Conservation (phyloP, 2,113 vertebrate genomes). For the Gavia stellata region DNA sequence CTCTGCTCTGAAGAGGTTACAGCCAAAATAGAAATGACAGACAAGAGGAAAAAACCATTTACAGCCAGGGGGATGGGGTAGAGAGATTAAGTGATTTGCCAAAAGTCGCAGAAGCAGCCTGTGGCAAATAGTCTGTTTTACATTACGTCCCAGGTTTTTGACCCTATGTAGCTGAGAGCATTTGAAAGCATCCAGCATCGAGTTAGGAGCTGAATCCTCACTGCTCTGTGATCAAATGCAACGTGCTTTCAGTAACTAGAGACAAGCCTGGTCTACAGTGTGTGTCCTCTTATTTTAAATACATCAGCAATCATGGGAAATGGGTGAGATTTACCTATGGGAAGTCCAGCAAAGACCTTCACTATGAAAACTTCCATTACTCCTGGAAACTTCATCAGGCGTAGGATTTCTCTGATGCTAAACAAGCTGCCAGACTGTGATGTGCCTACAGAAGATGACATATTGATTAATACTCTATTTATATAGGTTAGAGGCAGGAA, state of each 20-base stretch:
- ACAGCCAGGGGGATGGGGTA: background rate
- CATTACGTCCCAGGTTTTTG: background rate
- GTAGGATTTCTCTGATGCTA: constrained; percentile 79
- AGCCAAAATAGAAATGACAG: background rate
- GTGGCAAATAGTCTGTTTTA: background rate
- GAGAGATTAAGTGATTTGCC: background rate
- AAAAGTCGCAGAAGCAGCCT: background rate
- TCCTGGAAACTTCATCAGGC: constrained; percentile 82
- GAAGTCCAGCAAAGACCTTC: constrained; percentile 84
- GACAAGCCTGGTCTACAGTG: background rate
- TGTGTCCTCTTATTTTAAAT: background rate
- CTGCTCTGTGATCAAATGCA: background rate
- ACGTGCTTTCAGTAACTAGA: background rate
- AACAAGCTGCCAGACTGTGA: constrained; percentile 73
- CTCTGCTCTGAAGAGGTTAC: background rate
- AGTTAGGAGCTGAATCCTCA: background rate
- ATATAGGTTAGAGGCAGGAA: background rate
- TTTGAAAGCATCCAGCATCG: background rate
- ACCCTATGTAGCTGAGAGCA: background rate
- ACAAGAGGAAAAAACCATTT: background rate
- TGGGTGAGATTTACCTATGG: constrained; percentile 77
- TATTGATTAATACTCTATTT: background rate
- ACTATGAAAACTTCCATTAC: constrained; percentile 81
- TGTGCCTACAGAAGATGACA: constrained; percentile 2
- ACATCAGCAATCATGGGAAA: background rate